Evolutionary conservation across 2,797 vertebrate species (phyloP), one percentile per base, ranked within the genome.

Genomic region (Falco cherrug): DNA sequence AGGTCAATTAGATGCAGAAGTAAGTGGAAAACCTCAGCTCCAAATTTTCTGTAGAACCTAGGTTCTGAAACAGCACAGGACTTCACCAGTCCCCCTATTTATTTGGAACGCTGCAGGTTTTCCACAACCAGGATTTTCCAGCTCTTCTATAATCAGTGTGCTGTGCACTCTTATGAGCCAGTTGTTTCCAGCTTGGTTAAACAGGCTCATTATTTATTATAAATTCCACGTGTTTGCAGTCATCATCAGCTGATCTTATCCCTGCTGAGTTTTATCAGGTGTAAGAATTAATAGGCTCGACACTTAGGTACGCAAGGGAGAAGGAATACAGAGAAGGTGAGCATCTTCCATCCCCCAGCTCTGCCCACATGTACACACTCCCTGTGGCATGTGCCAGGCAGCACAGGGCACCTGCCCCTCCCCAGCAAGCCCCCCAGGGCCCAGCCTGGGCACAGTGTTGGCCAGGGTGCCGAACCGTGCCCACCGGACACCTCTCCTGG

Each of bases 1-100:
- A 71, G 82, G 93, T 95, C 79, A 96, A 57, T 84, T 29, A 93
- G 76, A 96, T 88, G 73, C 79, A 91, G 31, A 78, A 94, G 5
- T 45, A 81, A 88, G 71, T 24, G 16, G 43, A 51, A 91, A 91
- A 73, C 25, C 56, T 77, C 81, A 85, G 61, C 17, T 84, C 54
- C 43, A 43, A 77, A 41, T 68, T 91, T 87, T 68, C 51, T 83
- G 47, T 50, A 63, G 51, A 70, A 43, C 26, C 17, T 39, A 29
- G 16, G 31, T 65, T 90, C n/a, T 54, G 65, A 67, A 88, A 71
- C 47, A 86, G 74, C 48, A 93, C 33, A n/a, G 41, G 31, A 77
- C 39, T 85, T 83, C 39, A 64, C 26, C 39, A 78, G 28, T 65
- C 31, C 81, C 74, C 48, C 22, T 78, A n/a, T 48, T 93, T 89